Evolutionary conservation across 2,113 vertebrate genomes (phyloP), one percentile per base, ranked within the genome.

Genomic region (Phycodurus eques): DNA sequence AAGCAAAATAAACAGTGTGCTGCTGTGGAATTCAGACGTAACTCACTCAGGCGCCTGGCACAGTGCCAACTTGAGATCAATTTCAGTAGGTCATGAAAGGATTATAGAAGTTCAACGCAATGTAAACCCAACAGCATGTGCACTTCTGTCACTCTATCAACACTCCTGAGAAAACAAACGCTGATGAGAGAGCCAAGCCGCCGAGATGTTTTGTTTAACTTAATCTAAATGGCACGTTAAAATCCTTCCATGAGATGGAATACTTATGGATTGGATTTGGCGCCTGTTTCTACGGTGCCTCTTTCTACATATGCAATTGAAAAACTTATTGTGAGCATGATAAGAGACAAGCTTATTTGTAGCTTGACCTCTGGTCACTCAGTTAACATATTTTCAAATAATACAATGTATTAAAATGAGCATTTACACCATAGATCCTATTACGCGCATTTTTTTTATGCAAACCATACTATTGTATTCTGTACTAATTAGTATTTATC

Each of bases 201-300:
- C 17, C 47, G 54, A 1, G 1, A 76, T 60, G 61, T 39, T 70
- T 61, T 73, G 44, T 78, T 74, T 51, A 71, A 74, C 70, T 9
- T 46, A 49, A 33, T 39, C 66, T 67, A 69, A 60, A 67, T 73
- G 78, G 70, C 76, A 78, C 75, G 43, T 56, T 70, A n/a, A 77
- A 79, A 67, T 35, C 71, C 71, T 80, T 83, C 71, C 69, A 63
- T 53, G 14, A 8, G 35, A 69, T 73, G 51, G 69, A 62, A 78
- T 62, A 75, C 77, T 8, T 11, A 19, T 1, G 11, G 61, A 74
- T 35, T 59, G 72, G 14, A 75, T 75, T 68, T 68, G 57, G 73
- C 68, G 39, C 62, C 54, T 15, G 59, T 35, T 71, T 27, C 61
- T 70, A 71, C 64, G 5, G 15, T 46, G 44, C 44, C 35, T 39